A percentile compares a stretch with the other conserved stretches of the same genome.
phyloP scores from a whole-genome alignment of 2,888 invertebrate genomes.

The Caenorhabditis sp. region DNA sequence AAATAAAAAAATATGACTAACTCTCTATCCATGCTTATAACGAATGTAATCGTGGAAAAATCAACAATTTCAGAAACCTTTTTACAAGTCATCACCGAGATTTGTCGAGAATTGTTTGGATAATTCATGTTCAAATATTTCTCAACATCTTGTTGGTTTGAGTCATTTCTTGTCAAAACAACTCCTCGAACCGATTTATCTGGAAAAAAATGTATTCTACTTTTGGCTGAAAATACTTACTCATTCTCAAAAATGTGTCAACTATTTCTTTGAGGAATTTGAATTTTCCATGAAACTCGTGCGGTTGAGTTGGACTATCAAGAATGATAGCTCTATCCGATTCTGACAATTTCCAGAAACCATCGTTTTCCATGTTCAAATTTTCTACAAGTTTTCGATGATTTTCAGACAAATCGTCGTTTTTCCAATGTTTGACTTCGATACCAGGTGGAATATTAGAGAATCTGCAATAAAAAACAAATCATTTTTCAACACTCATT shows the following conservation, averaged over 20 bases:
- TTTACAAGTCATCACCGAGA: background rate
- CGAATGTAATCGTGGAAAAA: background rate
- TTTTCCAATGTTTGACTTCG: constrained; percentile 33
- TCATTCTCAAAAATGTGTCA: constrained; percentile 27
- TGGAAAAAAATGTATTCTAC: background rate
- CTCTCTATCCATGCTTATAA: background rate
- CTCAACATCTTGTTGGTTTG: background rate
- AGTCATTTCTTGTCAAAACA: background rate
- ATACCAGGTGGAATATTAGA: constrained; percentile 33
- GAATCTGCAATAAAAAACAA: constrained; percentile 12
- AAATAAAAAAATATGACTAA: background rate
- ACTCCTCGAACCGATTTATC: background rate
- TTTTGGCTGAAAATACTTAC: constrained; percentile 6
- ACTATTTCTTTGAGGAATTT: constrained; percentile 13
- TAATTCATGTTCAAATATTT: background rate
- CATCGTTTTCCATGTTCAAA: constrained; percentile 1
- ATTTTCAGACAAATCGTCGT: constrained; percentile 5
- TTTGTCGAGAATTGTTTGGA: background rate
- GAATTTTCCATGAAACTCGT: constrained; percentile 20
- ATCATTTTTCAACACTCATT: too few species aligned
- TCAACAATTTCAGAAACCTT: background rate
- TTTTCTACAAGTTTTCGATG: constrained; percentile 8
- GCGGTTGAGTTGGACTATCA: background rate
- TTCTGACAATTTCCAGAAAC: constrained; percentile 6
- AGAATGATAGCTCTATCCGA: background rate